Percentiles rank a stretch among this genome's conserved stretches.
Conservation (phyloP, 2,888 invertebrate genomes). For the Lathronympha strigana region DNA sequence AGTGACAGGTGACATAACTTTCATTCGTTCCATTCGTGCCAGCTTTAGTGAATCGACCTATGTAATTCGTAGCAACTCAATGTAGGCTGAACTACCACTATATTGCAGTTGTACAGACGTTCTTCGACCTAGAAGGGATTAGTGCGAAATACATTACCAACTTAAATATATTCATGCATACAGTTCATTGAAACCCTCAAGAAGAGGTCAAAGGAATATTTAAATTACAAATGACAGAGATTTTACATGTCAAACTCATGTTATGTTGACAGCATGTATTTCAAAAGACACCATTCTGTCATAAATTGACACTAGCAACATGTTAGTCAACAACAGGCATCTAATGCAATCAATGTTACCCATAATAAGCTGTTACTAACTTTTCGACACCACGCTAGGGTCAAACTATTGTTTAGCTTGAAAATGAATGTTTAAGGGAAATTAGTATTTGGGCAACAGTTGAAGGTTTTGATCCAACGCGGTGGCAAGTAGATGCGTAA, state of each 20-base stretch:
- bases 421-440: conserved; percentile 5
- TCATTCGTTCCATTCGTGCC: no score
- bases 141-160: not conserved
- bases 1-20: no score
- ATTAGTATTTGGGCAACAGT: conserved; percentile 21
- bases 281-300: conserved; percentile 28
- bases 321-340: conserved; percentile 28
- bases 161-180: not conserved
- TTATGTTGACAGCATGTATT: conserved; percentile 11
- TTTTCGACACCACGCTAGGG: conserved; percentile 25
- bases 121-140: not conserved
- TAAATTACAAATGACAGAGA: not conserved
- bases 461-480: conserved; percentile 27
- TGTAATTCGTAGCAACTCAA: no score
- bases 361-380: conserved; percentile 6
- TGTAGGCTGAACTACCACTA: not conserved
- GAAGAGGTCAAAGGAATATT: not conserved
- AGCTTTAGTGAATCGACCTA: no score
- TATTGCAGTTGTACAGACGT: not conserved
- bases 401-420: conserved; percentile 26
- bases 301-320: conserved; percentile 21
- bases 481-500: conserved; percentile 8
- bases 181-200: not conserved
- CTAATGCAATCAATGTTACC: conserved; percentile 33
- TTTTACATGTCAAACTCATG: not conserved